Percentiles rank a stretch among this genome's conserved stretches.
phyloP scores from a whole-genome alignment of 2,888 invertebrate species.

The Eupithecia subumbrata region DNA sequence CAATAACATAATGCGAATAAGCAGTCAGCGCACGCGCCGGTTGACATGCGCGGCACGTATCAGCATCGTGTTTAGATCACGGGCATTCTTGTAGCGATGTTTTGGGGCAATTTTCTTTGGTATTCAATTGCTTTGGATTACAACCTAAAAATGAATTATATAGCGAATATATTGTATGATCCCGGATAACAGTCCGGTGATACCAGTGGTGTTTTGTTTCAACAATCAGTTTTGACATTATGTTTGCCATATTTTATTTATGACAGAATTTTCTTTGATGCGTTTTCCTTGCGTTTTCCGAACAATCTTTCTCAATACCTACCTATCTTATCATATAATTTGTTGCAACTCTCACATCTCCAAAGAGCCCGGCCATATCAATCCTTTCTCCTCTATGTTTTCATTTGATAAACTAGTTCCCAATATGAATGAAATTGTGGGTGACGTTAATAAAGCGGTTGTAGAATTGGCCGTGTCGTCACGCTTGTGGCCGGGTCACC shows the following conservation, averaged over 20 bases:
- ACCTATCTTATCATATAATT: not conserved
- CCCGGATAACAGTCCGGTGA: not conserved
- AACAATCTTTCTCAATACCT: not conserved
- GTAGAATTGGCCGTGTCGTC: slow-evolving; percentile 53
- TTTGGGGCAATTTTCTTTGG: not conserved
- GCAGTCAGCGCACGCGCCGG: slow-evolving; percentile 42
- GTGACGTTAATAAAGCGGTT: slow-evolving; percentile 30
- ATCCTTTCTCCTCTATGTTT: not conserved
- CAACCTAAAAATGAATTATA: not conserved
- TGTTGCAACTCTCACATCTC: not conserved
- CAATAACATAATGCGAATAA: slow-evolving; percentile 33
- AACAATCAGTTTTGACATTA: not conserved
- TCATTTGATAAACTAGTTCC: not conserved
- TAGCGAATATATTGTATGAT: not conserved
- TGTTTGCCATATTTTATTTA: too few species aligned
- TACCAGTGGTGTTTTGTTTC: not conserved
- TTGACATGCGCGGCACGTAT: slow-evolving; percentile 41
- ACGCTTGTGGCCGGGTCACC: slow-evolving; percentile 74
- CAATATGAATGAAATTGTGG: slow-evolving; percentile 35
- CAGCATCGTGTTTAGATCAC: slow-evolving; percentile 40
- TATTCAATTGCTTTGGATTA: slow-evolving; percentile 1
- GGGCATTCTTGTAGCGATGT: slow-evolving; percentile 21
- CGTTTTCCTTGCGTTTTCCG: not conserved
- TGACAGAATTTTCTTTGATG: too few species aligned
- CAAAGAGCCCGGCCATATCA: not conserved